Base-by-base conservation (phyloP, 1,140 invertebrate species). In the Globodera rostochiensis region DNA sequence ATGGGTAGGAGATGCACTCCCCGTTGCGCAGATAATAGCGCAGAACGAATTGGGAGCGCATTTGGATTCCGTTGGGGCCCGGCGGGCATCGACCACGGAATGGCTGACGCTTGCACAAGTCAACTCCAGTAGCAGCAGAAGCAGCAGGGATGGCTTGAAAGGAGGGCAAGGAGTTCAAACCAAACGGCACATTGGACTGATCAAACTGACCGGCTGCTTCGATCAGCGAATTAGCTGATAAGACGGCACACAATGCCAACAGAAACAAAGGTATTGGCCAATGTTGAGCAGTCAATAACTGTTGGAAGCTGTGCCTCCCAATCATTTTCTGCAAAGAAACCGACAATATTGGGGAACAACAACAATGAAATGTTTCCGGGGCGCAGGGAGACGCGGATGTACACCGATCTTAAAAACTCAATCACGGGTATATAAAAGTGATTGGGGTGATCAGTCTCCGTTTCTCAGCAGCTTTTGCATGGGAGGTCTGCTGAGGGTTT, bases 1-100 rank as follows among this genome's bases (percentile, higher is more conserved):
- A 89, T 50, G 88, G 88, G 79, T 89, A 89, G 36, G 86, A 88
- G 75, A 89, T 88, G 74, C 88, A 89, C 85, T 89, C 89, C 25
- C 86, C 86, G 79, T 81, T 87, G 21, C 88, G 83, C 46, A 88
- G 70, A 66, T 89, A 89, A 77, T 89, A 89, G 60, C 88, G 77
- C 9, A 89, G 79, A 9, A 89, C 88, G 79, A 89, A 89, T 82
- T 89, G 88, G 25, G 88, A 90, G 67, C 89, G 75, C 60, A 75
- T 88, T 53, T 80, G 88, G 3, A 79, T 47, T 21, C 81, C 84
- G 21, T 82, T 83, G 64, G 80, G 81, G 15, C 73, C 76, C n/a
- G 81, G 74, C 15, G 89, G 89, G 75, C 88, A 89, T 79, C 88
- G 47, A 19, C 89, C 89, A 19, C 88, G 83, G 77, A 89, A 89